Conservation (phyloP, 2,888 invertebrate genomes). For the Ophion ventricosus region DNA sequence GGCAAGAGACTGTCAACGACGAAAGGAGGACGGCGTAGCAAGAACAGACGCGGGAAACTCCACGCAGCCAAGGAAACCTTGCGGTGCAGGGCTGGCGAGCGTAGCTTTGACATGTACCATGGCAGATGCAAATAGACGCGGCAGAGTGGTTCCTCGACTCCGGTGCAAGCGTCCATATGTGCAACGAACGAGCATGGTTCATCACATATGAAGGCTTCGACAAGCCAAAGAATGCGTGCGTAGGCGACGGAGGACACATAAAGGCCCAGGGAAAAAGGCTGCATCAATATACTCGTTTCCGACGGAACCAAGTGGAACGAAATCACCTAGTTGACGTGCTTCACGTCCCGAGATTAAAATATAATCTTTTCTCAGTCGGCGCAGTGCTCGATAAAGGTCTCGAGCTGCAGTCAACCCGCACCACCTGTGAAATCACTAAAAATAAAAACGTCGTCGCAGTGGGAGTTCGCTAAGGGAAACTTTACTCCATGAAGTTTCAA, state of each 20-base stretch:
- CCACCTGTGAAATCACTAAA: too few species aligned
- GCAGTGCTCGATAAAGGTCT: constrained; percentile 58
- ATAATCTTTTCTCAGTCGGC: constrained; percentile 21
- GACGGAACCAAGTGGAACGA: background rate
- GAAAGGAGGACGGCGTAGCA: background rate
- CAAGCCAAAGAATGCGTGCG: constrained; percentile 15
- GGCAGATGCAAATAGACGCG: background rate
- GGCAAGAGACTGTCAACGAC: constrained; percentile 14
- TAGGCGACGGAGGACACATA: constrained; percentile 33
- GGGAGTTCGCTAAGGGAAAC: too few species aligned
- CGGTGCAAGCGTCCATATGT: constrained; percentile 63
- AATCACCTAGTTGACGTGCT: constrained; percentile 30
- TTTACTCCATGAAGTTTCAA: too few species aligned
- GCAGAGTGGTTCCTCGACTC: constrained; percentile 54
- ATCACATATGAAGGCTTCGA: constrained; percentile 10
- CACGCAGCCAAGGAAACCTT: background rate
- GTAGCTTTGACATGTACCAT: constrained; percentile 14
- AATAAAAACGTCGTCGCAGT: too few species aligned
- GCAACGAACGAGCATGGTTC: constrained; percentile 54
- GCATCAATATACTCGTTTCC: too few species aligned
- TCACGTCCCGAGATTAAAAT: constrained; percentile 42
- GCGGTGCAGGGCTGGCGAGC: constrained; percentile 3
- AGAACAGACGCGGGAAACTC: background rate
- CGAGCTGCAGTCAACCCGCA: too few species aligned
- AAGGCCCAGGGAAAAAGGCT: background rate